Percentiles rank a stretch among this genome's conserved stretches.
Conservation (phyloP, 2,797 vertebrate genomes). For the Capromys pilorides region DNA sequence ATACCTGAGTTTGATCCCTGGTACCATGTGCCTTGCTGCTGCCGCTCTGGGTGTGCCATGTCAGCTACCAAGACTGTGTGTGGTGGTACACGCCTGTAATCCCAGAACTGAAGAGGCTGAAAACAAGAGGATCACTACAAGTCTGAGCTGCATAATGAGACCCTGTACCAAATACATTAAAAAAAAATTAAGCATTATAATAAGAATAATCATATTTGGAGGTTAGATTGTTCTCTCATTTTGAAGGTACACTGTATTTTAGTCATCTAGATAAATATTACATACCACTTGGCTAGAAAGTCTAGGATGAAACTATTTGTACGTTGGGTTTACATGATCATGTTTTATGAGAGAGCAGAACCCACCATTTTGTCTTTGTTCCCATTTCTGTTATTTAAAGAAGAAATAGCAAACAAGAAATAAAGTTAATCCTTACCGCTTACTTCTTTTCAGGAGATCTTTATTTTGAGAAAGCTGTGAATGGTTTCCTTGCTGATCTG, state of each 20-base stretch:
- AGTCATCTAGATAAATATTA: background rate
- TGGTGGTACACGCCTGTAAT: too few relatives aligned
- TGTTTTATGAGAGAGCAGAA: background rate
- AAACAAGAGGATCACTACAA: too few relatives aligned
- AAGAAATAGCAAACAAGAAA: conserved; percentile 13
- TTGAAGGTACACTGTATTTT: background rate
- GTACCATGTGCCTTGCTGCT: too few relatives aligned
- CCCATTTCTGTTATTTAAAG: background rate
- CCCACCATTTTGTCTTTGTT: background rate
- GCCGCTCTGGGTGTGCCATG: too few relatives aligned
- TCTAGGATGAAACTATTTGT: conserved; percentile 2
- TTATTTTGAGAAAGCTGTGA: conserved; percentile 99
- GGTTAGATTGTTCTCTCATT: conserved; percentile 2
- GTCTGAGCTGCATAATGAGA: too few relatives aligned
- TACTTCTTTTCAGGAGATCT: conserved; percentile 91
- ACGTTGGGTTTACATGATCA: background rate
- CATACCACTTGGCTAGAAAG: background rate
- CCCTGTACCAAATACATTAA: too few relatives aligned
- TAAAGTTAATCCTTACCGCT: background rate
- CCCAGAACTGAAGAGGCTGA: too few relatives aligned
- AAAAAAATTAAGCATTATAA: background rate
- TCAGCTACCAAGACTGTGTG: too few relatives aligned
- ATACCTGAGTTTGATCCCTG: too few relatives aligned
- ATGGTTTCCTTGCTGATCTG: conserved; percentile 96
- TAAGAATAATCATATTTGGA: background rate